Evolutionary conservation across 2,888 invertebrate species (phyloP), one percentile per base, ranked within the genome.

Genomic region (Blastobasis adustella): DNA sequence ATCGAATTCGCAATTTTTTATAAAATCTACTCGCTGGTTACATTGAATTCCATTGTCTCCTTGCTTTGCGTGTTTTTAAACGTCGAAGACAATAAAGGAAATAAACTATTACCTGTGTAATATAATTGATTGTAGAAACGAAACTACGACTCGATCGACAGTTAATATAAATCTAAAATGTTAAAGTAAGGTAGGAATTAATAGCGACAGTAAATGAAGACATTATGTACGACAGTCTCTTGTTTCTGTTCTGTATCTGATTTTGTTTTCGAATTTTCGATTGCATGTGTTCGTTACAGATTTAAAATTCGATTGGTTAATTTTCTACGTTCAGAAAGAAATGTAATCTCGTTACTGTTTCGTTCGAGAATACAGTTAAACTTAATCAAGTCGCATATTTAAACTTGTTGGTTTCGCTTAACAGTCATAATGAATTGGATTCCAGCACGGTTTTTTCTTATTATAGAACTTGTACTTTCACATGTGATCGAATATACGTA

Each of bases 81-180:
- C 76, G 79, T 82, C 79, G 76, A 87, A 86, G 87, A 88, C 87
- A 88, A 88, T 88, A 88, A 82, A 83, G 81, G 82, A 83, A 87
- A 79, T 86, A 79, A 83, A 82, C 82, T 86, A 87, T 82, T 86
- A 87, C 82, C 73, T 23, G 23, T 23, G 23, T 86, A 84, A 76
- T 73, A 83, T 79, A 79, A 80, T 79, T 78, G 71, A 83, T 76
- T 80, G 73, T 80, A 76, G 82, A 80, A 82, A 80, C 63, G 76
- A 82, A 73, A 71, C 72, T 74, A 76, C 74, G 76, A 77, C 73
- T 78, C 75, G 78, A 81, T 23, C 23, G 23, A 23, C 23, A 23
- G 23, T 23, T 2, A 23, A 23, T 23, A 23, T 23, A 23, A 23
- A 79, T 78, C 77, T 81, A 78, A 82, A 82, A 79, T 85, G 80